These are phyloP conservation scores for Athetis lepigone DNA, from an alignment of 2,888 invertebrate genomes.

Conservation along the genomic window DNA sequence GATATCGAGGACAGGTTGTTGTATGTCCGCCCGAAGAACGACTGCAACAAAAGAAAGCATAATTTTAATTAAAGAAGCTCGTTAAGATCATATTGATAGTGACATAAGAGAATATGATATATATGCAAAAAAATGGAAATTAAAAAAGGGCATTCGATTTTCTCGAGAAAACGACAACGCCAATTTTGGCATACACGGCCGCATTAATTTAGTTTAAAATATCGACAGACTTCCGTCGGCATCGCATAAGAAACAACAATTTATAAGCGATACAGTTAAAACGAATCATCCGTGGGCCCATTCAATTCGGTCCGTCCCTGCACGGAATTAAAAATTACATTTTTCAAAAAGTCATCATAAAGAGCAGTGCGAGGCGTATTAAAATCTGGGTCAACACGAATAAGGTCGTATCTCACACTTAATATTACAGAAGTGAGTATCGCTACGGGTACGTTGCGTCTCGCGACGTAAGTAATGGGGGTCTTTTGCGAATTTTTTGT, in stretches of 20 bases:
- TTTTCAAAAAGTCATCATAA: constrained; percentile 90
- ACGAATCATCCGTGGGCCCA: constrained; percentile 79
- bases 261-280: constrained; percentile 88
- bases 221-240: constrained; percentile 84
- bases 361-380: constrained; percentile 82
- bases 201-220: constrained; percentile 87
- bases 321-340: constrained; percentile 88
- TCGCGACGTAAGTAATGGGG: constrained; percentile 86
- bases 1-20: constrained; percentile 97
- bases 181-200: constrained; percentile 77
- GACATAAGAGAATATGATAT: constrained; percentile 63
- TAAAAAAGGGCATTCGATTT: constrained; percentile 77
- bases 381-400: constrained; percentile 87
- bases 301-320: constrained; percentile 79
- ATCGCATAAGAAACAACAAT: constrained; percentile 86
- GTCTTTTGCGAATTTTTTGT: constrained; percentile 82
- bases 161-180: constrained; percentile 75
- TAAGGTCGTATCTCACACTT: constrained; percentile 88
- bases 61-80: constrained; percentile 71
- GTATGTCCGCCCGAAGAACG: constrained; percentile 97
- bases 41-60: constrained; percentile 91
- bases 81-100: constrained; percentile 56
- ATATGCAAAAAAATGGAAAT: constrained; percentile 70
- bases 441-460: constrained; percentile 79
- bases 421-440: constrained; percentile 84